These are phyloP conservation scores for Euplexia lucipara DNA, from an alignment of 2,888 invertebrate species.

Conservation along the genomic window DNA sequence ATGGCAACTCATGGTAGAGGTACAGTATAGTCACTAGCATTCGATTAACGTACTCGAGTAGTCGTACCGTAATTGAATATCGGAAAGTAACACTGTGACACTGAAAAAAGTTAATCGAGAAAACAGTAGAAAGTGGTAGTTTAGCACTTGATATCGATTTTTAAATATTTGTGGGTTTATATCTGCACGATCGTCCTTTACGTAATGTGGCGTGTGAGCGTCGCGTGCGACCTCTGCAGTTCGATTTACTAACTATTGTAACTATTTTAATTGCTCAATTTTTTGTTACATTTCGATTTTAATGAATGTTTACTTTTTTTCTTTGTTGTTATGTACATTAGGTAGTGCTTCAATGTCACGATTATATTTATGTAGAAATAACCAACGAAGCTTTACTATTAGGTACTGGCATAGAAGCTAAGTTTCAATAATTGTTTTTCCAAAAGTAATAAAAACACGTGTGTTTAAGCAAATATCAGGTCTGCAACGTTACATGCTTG, in stretches of 20 bases:
- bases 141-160: slow-evolving; percentile 49
- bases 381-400: not conserved
- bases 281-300: slow-evolving; percentile 53
- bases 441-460: slow-evolving; percentile 2
- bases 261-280: slow-evolving; percentile 66
- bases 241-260: slow-evolving; percentile 60
- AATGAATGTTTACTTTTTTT: slow-evolving; percentile 40
- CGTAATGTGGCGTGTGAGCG: slow-evolving; percentile 64
- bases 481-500: slow-evolving; percentile 15
- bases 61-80: slow-evolving; percentile 41
- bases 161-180: slow-evolving; percentile 56
- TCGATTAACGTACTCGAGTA: slow-evolving; percentile 20
- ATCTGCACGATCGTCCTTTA: slow-evolving; percentile 63
- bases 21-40: slow-evolving; percentile 23
- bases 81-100: slow-evolving; percentile 37
- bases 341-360: slow-evolving; percentile 39
- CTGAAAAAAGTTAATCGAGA: slow-evolving; percentile 44
- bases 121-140: slow-evolving; percentile 36
- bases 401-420: slow-evolving; percentile 9
- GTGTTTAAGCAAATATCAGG: slow-evolving; percentile 9
- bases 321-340: slow-evolving; percentile 20
- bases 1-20: too few species aligned
- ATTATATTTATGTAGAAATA: slow-evolving; percentile 14
- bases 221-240: slow-evolving; percentile 62
- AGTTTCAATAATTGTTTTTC: slow-evolving; percentile 6